Evolutionary conservation across 92 coral and sea anemone genomes (phyloP).

Genomic region (Porites evermanni): DNA sequence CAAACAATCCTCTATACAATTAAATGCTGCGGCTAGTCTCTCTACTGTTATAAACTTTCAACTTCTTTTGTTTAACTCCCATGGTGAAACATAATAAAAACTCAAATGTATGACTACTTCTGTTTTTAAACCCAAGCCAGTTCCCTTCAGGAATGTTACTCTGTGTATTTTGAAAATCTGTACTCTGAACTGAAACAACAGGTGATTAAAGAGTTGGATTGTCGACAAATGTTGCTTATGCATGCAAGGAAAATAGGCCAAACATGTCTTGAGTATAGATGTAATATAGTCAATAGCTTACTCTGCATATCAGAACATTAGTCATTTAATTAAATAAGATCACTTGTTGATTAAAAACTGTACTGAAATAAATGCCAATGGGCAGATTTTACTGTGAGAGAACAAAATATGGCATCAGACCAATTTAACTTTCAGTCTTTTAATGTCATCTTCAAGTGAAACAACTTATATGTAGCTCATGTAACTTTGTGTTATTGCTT

Average conservation of each 20-base stretch:
- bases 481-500: neutral
- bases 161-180: neutral
- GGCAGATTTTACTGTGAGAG: too few relatives aligned
- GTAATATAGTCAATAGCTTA: too few relatives aligned
- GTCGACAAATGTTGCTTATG: neutral
- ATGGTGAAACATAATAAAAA: neutral
- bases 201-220: neutral
- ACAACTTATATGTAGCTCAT: neutral
- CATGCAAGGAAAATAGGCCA: neutral
- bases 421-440: neutral
- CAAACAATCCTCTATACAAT: neutral
- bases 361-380: too few relatives aligned
- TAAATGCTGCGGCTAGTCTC: neutral
- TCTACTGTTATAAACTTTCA: neutral
- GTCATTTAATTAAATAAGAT: neutral
- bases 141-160: neutral
- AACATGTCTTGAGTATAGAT: neutral
- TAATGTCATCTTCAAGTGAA: neutral
- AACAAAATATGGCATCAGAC: too few relatives aligned
- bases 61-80: neutral
- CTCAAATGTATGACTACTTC: neutral
- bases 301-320: neutral
- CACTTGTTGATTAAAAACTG: too few relatives aligned
- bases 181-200: neutral
- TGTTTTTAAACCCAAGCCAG: neutral